These are phyloP conservation scores for Excalfactoria chinensis DNA, from an alignment of 2,113 vertebrate genomes.

Conservation along the genomic window DNA sequence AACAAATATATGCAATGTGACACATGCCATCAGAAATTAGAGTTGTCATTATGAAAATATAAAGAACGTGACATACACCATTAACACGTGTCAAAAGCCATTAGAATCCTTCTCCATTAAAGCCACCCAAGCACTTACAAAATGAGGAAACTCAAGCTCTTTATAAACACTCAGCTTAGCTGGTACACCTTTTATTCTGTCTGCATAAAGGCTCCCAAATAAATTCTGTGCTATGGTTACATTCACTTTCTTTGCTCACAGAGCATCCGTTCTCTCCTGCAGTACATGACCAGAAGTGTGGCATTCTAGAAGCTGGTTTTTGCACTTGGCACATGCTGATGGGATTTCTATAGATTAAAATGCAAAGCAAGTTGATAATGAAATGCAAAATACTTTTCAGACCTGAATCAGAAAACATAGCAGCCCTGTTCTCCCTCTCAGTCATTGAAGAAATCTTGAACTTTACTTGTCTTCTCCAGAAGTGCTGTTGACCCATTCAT, in stretches of 20 bases:
- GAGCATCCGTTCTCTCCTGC: not conserved
- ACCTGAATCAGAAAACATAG: constrained; percentile 4
- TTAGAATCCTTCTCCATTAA: constrained; percentile 31
- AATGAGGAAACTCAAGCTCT: not conserved
- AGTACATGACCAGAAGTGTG: not conserved
- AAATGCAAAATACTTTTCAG: not conserved
- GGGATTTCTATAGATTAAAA: constrained; percentile 46
- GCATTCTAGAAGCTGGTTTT: not conserved
- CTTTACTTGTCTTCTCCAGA: not conserved
- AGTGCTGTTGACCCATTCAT: constrained; percentile 5
- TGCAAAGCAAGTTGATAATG: constrained; percentile 22
- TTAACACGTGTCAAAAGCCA: constrained; percentile 66
- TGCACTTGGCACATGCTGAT: not conserved
- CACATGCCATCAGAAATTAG: constrained; percentile 56
- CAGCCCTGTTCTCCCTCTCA: constrained; percentile 15
- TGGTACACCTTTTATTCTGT: not conserved
- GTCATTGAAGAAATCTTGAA: constrained; percentile 12
- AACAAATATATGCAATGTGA: constrained; percentile 53
- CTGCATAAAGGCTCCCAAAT: not conserved
- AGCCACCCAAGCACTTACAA: constrained; percentile 35
- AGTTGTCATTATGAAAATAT: not conserved
- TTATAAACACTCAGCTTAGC: not conserved
- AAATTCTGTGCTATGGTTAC: not conserved
- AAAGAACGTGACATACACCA: constrained; percentile 63
- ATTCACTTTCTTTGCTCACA: not conserved